A percentile compares a stretch with the other conserved stretches of the same genome.
phyloP scores from a whole-genome alignment of 2,797 vertebrate species.

The Malurus splendens region DNA sequence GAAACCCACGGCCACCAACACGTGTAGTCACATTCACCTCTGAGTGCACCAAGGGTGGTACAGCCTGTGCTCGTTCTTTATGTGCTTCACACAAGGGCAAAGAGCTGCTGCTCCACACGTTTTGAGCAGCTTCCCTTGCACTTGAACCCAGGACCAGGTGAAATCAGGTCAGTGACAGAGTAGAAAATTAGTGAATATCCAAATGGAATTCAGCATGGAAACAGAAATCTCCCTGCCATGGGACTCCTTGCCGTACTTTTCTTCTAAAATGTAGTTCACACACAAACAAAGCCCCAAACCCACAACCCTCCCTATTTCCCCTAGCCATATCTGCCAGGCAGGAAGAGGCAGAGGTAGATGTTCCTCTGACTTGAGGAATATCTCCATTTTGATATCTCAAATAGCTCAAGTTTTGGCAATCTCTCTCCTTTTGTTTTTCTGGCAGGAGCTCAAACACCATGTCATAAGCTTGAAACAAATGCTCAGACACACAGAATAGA shows the following conservation, averaged over 20 bases:
- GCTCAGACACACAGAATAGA: neutral
- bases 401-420: neutral
- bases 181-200: neutral
- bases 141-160: neutral
- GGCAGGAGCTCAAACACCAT: neutral
- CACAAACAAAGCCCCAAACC: neutral
- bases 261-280: neutral
- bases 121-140: neutral
- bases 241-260: neutral
- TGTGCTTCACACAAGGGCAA: neutral
- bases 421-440: neutral
- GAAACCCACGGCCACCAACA: neutral
- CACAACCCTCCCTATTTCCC: neutral
- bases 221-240: neutral
- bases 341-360: neutral
- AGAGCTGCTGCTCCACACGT: neutral
- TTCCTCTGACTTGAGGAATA: neutral
- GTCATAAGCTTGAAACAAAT: neutral
- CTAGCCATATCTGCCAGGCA: neutral
- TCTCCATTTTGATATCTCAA: too few relatives aligned
- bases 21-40: rapidly evolving
- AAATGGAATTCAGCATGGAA: neutral
- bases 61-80: neutral
- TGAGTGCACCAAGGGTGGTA: neutral
- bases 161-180: neutral